Conservation (phyloP, 2,888 invertebrate species). For the Epiblema foenella region DNA sequence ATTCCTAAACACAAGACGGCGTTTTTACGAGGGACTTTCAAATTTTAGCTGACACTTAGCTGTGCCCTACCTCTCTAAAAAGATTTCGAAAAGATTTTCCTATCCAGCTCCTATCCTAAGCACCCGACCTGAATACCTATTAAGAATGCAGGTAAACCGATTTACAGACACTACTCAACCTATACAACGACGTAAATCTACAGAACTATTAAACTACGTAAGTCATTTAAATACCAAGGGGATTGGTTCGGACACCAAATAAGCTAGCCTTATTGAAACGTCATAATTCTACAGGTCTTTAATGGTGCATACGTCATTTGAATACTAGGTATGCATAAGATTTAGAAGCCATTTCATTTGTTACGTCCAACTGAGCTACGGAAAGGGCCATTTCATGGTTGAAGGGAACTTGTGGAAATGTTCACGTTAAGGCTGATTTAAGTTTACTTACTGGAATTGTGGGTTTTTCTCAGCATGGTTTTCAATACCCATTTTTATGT, state of each 20-base stretch:
- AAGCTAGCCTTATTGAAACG: background rate
- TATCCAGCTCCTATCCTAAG: background rate
- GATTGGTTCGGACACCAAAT: conserved; percentile 2
- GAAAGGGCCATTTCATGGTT: conserved; percentile 22
- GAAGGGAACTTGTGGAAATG: background rate
- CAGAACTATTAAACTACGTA: background rate
- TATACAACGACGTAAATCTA: background rate
- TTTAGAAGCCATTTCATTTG: conserved; percentile 4
- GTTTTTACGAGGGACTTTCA: too few relatives aligned
- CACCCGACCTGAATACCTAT: conserved; percentile 7
- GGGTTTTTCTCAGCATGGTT: too few relatives aligned
- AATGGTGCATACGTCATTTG: background rate
- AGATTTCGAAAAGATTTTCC: too few relatives aligned
- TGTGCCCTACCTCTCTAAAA: too few relatives aligned
- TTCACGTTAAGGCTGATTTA: background rate
- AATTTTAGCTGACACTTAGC: too few relatives aligned
- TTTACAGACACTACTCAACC: background rate
- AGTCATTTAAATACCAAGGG: too few relatives aligned
- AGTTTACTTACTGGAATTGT: background rate
- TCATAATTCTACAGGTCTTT: background rate
- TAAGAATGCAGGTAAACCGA: background rate
- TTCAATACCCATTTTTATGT: too few relatives aligned
- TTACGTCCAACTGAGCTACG: conserved; percentile 15
- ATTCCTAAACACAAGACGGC: too few relatives aligned
- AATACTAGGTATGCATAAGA: background rate